Percentiles rank a stretch among this genome's conserved stretches.
Evolutionary conservation across 2,888 invertebrate genomes (phyloP).

Genomic region (Sicus ferrugineus): DNA sequence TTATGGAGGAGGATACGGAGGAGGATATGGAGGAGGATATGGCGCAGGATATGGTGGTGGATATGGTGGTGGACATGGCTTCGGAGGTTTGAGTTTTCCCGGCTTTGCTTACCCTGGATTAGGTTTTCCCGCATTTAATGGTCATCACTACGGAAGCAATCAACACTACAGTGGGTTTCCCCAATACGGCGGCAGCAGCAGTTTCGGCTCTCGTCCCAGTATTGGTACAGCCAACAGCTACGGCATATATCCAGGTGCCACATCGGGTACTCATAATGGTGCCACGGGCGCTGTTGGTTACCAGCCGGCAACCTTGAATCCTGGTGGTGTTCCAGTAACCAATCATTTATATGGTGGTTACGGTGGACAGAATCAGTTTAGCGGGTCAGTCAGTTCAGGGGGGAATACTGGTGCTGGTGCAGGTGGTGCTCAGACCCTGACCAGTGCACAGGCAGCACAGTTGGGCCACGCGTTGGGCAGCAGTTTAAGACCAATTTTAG

Average conservation of each 20-base stretch:
- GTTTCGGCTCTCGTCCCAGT: constrained; percentile 36
- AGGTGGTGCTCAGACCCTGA: not conserved
- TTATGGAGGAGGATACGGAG: constrained; percentile 32
- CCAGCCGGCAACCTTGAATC: constrained; percentile 2
- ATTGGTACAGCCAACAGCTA: not conserved
- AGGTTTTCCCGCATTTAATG: constrained; percentile 29
- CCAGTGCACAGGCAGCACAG: not conserved
- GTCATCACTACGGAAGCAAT: not conserved
- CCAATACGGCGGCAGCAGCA: constrained; percentile 19
- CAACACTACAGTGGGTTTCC: constrained; percentile 14
- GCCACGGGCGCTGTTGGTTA: not conserved
- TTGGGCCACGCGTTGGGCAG: not conserved
- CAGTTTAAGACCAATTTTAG: not conserved
- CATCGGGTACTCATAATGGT: not conserved
- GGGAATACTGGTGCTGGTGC: not conserved
- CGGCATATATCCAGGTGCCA: not conserved
- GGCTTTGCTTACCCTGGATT: too few relatives aligned
- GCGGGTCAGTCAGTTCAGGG: not conserved
- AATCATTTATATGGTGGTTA: constrained; percentile 20
- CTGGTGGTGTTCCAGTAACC: constrained; percentile 33
- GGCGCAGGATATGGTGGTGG: constrained; percentile 30
- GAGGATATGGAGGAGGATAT: too few relatives aligned
- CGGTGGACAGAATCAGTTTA: constrained; percentile 14
- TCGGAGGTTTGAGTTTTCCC: constrained; percentile 10
- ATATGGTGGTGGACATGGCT: constrained; percentile 29